Conservation (phyloP, 2,888 invertebrate genomes). For the Pterobdella sp. region DNA sequence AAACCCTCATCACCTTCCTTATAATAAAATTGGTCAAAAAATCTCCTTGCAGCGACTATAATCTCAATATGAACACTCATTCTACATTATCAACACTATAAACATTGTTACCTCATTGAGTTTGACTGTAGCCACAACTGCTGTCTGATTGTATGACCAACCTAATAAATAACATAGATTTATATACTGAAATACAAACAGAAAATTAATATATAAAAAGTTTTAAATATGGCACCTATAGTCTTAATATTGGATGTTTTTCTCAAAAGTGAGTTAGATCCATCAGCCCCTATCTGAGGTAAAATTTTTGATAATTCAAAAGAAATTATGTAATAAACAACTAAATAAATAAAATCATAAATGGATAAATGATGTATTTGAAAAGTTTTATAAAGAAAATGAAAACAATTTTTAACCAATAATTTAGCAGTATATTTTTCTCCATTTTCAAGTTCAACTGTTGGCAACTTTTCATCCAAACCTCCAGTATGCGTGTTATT, state of each 20-base stretch:
- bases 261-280: slow-evolving; percentile 78
- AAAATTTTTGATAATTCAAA: neutral
- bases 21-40: no score
- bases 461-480: slow-evolving; percentile 41
- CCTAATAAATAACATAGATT: no score
- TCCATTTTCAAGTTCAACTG: slow-evolving; percentile 48
- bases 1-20: neutral
- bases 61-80: slow-evolving; percentile 7
- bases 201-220: no score
- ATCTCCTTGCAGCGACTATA: neutral
- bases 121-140: slow-evolving; percentile 80
- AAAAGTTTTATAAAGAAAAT: neutral
- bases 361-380: neutral
- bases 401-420: slow-evolving; percentile 46
- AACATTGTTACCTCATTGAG: slow-evolving; percentile 68
- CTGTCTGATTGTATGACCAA: slow-evolving; percentile 81
- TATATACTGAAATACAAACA: no score
- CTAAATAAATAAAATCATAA: neutral
- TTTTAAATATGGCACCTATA: no score
- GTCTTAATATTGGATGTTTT: slow-evolving; percentile 61
- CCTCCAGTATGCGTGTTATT: slow-evolving; percentile 18
- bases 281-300: slow-evolving; percentile 81
- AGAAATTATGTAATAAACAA: neutral
- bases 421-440: slow-evolving; percentile 49
- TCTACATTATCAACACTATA: no score